Evolutionary conservation across 2,888 invertebrate genomes (phyloP).

Genomic region (Ferdinandea cuprea): DNA sequence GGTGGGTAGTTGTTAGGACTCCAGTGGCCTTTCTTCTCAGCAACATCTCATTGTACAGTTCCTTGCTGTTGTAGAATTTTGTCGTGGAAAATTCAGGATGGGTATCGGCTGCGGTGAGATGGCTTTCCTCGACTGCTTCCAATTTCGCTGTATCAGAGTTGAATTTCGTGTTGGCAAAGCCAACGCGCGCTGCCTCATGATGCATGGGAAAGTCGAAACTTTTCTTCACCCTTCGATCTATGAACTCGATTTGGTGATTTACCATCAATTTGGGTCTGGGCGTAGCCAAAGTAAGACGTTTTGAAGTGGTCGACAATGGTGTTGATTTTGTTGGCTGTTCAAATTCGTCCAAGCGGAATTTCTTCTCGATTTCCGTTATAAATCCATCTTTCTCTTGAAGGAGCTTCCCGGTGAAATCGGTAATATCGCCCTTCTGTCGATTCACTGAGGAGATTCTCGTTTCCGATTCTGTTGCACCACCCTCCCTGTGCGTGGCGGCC

Average conservation of each 20-base stretch:
- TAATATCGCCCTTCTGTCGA: conserved; percentile 56
- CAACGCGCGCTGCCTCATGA: conserved; percentile 80
- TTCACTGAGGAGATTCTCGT: conserved; percentile 52
- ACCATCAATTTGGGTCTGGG: conserved; percentile 56
- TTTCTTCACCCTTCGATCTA: conserved; percentile 82
- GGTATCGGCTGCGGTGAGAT: conserved; percentile 69
- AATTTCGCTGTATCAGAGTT: conserved; percentile 77
- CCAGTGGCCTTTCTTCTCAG: conserved; percentile 59
- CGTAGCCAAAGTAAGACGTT: conserved; percentile 42
- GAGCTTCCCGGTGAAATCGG: conserved; percentile 81
- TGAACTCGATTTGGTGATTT: conserved; percentile 78
- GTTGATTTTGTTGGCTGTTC: conserved; percentile 61
- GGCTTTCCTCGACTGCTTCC: conserved; percentile 34
- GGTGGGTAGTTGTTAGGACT: conserved; percentile 24
- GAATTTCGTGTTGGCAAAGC: conserved; percentile 82
- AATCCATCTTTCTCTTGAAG: conserved; percentile 82
- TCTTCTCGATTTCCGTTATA: conserved; percentile 82
- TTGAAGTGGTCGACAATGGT: conserved; percentile 53
- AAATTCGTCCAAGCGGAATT: conserved; percentile 80
- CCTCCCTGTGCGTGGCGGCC: conserved; percentile 76
- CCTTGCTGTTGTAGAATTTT: conserved; percentile 83
- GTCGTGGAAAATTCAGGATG: conserved; percentile 83
- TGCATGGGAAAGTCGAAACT: conserved; percentile 82
- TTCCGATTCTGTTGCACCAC: conserved; percentile 31
- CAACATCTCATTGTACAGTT: conserved; percentile 82